Conservation (phyloP, 2,113 vertebrate species). For the Pungitius pungitius region DNA sequence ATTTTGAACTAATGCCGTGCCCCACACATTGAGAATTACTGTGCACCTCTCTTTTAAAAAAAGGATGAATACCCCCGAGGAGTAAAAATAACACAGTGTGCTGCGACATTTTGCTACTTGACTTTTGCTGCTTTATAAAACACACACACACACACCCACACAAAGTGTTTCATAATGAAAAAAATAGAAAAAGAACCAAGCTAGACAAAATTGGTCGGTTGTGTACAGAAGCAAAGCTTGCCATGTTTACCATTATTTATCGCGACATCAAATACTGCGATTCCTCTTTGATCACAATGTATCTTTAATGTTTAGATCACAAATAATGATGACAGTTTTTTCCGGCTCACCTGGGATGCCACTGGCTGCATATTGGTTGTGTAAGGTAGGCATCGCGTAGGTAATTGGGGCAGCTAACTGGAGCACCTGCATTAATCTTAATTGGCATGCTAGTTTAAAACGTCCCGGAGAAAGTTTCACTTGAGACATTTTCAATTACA, state of each 20-base stretch:
- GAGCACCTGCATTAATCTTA: slow-evolving; percentile 47
- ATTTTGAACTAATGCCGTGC: slow-evolving; percentile 33
- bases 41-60: slow-evolving; percentile 6
- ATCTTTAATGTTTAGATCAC: background rate
- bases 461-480: slow-evolving; percentile 52
- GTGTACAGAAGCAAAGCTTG: background rate
- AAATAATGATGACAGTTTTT: background rate
- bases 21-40: slow-evolving; percentile 8
- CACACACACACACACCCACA: too few relatives aligned
- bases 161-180: background rate
- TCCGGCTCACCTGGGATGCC: background rate
- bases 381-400: background rate
- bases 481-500: slow-evolving; percentile 75
- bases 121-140: slow-evolving; percentile 15
- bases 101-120: slow-evolving; percentile 21
- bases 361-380: background rate
- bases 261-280: background rate
- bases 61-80: slow-evolving; percentile 21
- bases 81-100: slow-evolving; percentile 19
- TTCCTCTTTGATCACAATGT: background rate
- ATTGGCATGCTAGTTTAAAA: slow-evolving; percentile 49
- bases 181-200: background rate
- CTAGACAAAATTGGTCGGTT: background rate
- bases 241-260: background rate
- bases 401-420: slow-evolving; percentile 50